Evolutionary conservation across 2,888 invertebrate genomes (phyloP), one percentile per base, ranked within the genome.

Genomic region (Cremastinae sp.): DNA sequence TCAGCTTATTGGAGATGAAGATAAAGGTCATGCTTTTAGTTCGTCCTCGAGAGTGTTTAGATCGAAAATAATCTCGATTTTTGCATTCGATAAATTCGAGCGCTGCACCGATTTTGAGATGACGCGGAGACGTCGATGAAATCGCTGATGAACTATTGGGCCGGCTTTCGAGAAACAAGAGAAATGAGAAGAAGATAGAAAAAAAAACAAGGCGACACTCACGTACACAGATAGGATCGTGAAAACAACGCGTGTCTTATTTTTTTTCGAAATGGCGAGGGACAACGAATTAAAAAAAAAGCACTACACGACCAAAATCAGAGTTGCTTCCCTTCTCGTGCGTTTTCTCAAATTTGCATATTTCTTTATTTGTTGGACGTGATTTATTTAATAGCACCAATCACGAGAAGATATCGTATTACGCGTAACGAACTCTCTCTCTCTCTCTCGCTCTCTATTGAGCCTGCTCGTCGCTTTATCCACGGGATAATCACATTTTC

Each of bases 351-450:
- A 28, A 22, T 1, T 10, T n/a, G 18, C 8, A 38, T 14, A 14
- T 45, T 10, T 28, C 5, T 22, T 9, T 10, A 9, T 28, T 10
- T 22, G 14, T 59, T 18, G 18, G n/a, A 12, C 12, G 12, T 45
- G 22, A 2, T 28, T 54, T 65, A 18, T 9, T 43, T 53, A 16
- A 43, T 65, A 16, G 14, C 65, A 53, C 53, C 53, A 65, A 65
- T 65, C 65, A 65, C 65, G 65, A 53, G 10, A 41, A 65, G 65
- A 53, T 65, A 65, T 43, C 43, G 43, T 16, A 43, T 54, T 12
- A 65, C 53, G 65, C 65, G 65, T 43, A 65, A 53, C 53, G 0
- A 41, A 16, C 45, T 59, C 43, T 41, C 43, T 58, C 8, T 36
- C 36, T 53, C 54, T 14, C 38, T 16, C 8, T 36, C 14, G 28